Evolutionary conservation across 2,888 invertebrate genomes (phyloP).

Genomic region (Thymelicus sylvestris): DNA sequence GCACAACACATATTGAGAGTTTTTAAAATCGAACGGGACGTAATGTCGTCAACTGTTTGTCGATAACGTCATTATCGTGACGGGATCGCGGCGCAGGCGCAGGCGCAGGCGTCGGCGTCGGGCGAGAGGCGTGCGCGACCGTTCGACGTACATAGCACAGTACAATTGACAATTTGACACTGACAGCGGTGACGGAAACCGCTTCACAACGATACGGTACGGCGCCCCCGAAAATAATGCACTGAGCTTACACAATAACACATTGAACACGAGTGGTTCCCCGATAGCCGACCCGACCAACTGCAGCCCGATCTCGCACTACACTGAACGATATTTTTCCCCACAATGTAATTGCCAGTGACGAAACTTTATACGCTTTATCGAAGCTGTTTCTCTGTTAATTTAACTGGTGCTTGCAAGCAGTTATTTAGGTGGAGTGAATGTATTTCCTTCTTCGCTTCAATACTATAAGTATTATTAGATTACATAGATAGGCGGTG

Average conservation of each 20-base stretch:
- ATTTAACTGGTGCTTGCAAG: constrained; percentile 22
- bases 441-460: constrained; percentile 19
- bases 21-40: constrained; percentile 42
- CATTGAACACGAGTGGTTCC: constrained; percentile 37
- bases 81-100: constrained; percentile 42
- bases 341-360: constrained; percentile 72
- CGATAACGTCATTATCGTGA: constrained; percentile 69
- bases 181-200: constrained; percentile 29
- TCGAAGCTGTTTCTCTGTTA: constrained; percentile 30
- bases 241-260: constrained; percentile 49
- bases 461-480: not conserved
- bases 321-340: constrained; percentile 72
- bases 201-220: constrained; percentile 53
- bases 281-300: constrained; percentile 41
- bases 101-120: constrained; percentile 48
- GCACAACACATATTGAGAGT: constrained; percentile 76
- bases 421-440: constrained; percentile 13
- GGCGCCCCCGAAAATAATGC: constrained; percentile 63
- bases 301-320: constrained; percentile 57
- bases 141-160: constrained; percentile 70
- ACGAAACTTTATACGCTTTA: constrained; percentile 62
- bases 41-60: constrained; percentile 59
- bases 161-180: constrained; percentile 57
- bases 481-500: no score
- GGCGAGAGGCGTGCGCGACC: constrained; percentile 51